A percentile compares a stretch with the other conserved stretches of the same genome.
Evolutionary conservation across 2,888 invertebrate species (phyloP).

Genomic region (Brassicogethes aeneus): DNA sequence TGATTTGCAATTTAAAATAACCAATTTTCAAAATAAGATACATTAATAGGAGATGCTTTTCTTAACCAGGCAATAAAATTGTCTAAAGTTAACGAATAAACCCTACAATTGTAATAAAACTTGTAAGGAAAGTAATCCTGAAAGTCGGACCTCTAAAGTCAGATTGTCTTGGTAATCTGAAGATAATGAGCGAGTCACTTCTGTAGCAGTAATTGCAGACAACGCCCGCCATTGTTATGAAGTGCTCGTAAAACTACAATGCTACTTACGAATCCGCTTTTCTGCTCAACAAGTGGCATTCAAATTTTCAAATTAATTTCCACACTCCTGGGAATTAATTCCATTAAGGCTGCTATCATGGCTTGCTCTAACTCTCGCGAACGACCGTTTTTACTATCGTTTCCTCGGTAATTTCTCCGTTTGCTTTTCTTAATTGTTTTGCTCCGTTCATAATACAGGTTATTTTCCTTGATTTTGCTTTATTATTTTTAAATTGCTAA

Average conservation of each 20-base stretch:
- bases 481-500: background rate
- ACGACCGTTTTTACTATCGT: background rate
- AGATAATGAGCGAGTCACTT: slow-evolving; percentile 28
- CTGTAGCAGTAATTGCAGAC: slow-evolving; percentile 24
- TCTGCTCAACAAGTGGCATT: slow-evolving; percentile 25
- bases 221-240: slow-evolving; percentile 22
- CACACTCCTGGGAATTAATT: slow-evolving; percentile 8
- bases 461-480: background rate
- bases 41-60: too few relatives aligned
- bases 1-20: too few relatives aligned
- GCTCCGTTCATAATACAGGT: background rate
- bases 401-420: background rate
- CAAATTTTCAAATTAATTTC: slow-evolving; percentile 18
- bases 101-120: too few relatives aligned
- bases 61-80: too few relatives aligned
- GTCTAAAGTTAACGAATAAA: too few relatives aligned
- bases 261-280: slow-evolving; percentile 9
- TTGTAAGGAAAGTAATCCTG: too few relatives aligned
- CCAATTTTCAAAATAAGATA: too few relatives aligned
- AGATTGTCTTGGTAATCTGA: slow-evolving; percentile 28
- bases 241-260: slow-evolving; percentile 23
- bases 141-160: too few relatives aligned
- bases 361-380: background rate
- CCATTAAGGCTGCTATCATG: slow-evolving; percentile 2
- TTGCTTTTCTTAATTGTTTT: background rate